Percentiles rank a stretch among this genome's conserved stretches.
Conservation (phyloP, 2,888 invertebrate genomes). For the Oegoconia quadripuncta region DNA sequence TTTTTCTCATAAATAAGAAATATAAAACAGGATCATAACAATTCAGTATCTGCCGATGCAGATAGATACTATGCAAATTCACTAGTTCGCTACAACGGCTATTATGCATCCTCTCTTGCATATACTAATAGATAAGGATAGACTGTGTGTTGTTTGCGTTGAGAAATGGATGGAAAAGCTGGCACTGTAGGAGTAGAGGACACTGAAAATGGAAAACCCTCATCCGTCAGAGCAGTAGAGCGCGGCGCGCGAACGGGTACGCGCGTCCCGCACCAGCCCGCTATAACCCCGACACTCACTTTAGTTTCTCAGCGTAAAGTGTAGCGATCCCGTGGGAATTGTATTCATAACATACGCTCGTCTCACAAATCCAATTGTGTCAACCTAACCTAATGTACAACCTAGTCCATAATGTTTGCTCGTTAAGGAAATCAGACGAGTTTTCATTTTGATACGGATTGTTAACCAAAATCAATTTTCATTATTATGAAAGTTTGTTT, state of each 20-base stretch:
- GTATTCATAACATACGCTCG: constrained; percentile 10
- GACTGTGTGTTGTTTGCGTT: constrained; percentile 1
- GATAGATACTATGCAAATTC: background rate
- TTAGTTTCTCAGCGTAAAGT: constrained; percentile 32
- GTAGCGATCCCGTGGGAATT: constrained; percentile 27
- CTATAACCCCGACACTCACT: constrained; percentile 30
- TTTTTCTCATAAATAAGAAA: constrained; percentile 17
- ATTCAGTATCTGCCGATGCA: background rate
- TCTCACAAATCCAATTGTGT: background rate
- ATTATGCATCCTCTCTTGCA: background rate
- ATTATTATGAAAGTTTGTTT: constrained; percentile 1
- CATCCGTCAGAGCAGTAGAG: constrained; percentile 54
- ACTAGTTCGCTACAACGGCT: background rate
- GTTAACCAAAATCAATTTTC: background rate
- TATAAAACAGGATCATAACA: constrained; percentile 9
- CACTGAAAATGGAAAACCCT: constrained; percentile 50
- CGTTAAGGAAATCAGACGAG: background rate
- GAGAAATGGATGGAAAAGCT: constrained; percentile 8
- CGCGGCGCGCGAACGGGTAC: constrained; percentile 53
- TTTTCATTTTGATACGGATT: background rate
- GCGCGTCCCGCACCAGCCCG: constrained; percentile 33
- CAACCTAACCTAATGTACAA: background rate
- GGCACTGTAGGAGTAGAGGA: constrained; percentile 28
- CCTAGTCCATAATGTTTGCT: background rate
- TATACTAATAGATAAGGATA: constrained; percentile 6